Evolutionary conservation across 2,888 invertebrate species (phyloP).

Genomic region (Clepsis dumicolana): DNA sequence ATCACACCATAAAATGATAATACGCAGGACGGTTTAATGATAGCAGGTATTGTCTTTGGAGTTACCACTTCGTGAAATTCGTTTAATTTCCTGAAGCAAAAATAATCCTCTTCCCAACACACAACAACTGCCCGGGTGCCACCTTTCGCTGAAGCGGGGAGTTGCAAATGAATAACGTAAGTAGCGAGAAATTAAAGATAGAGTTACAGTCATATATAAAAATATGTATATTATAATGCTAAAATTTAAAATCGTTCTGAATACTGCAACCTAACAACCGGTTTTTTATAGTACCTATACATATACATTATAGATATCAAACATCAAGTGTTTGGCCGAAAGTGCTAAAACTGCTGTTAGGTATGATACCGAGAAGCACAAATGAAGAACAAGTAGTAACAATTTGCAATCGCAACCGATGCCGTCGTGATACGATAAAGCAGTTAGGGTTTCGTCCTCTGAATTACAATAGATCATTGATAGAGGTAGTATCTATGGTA

Average conservation of each 20-base stretch:
- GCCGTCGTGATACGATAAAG: not conserved
- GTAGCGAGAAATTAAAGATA: not conserved
- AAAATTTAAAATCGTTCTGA: too few relatives aligned
- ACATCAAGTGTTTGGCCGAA: too few relatives aligned
- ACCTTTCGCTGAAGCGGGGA: not conserved
- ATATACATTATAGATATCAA: too few relatives aligned
- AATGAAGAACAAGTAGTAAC: not conserved
- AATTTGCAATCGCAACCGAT: not conserved
- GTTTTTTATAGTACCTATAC: too few relatives aligned
- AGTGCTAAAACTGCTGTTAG: too few relatives aligned
- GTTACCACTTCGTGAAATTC: not conserved
- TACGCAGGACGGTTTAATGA: not conserved
- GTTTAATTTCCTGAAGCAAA: not conserved
- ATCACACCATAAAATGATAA: not conserved
- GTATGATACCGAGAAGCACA: too few relatives aligned
- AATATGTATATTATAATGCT: too few relatives aligned
- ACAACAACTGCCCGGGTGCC: not conserved
- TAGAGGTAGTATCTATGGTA: conserved; percentile 9
- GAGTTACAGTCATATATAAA: too few relatives aligned
- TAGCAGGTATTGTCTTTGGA: not conserved
- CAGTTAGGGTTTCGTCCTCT: not conserved
- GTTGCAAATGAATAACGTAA: not conserved
- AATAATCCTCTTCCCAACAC: not conserved
- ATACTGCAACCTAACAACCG: too few relatives aligned
- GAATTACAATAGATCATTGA: not conserved